Conservation (phyloP, 1,140 invertebrate genomes). For the Drosophila kohkoa region DNA sequence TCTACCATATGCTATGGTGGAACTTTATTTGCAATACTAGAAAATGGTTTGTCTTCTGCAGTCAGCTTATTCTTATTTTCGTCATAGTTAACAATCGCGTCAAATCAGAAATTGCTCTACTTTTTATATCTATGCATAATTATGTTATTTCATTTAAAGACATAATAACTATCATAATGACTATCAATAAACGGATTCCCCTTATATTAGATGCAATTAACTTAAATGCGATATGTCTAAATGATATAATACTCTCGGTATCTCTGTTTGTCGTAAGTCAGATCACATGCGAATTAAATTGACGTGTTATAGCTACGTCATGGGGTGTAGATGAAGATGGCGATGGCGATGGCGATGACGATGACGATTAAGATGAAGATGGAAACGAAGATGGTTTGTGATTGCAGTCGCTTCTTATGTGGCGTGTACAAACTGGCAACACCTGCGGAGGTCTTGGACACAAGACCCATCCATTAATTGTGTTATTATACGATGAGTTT, state of each 20-base stretch:
- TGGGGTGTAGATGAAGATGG: slow-evolving; percentile 5
- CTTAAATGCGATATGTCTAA: slow-evolving; percentile 13
- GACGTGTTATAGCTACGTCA: slow-evolving; percentile 22
- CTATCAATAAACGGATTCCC: slow-evolving; percentile 13
- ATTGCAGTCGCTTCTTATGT: slow-evolving; percentile 14
- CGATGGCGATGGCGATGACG: slow-evolving; percentile 1
- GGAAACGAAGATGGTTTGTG: slow-evolving; percentile 7
- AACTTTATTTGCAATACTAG: too few species aligned
- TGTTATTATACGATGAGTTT: slow-evolving; percentile 77
- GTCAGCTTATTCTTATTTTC: too few species aligned
- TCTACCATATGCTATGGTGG: too few species aligned
- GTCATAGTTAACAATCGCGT: too few species aligned
- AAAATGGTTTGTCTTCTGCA: background rate
- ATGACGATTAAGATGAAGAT: background rate
- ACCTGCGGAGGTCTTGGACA: slow-evolving; percentile 34
- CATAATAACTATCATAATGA: slow-evolving; percentile 9
- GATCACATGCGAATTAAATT: slow-evolving; percentile 23
- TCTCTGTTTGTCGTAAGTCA: background rate
- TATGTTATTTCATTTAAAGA: slow-evolving; percentile 21
- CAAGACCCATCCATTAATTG: slow-evolving; percentile 59
- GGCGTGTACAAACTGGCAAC: slow-evolving; percentile 21
- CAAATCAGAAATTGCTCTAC: too few species aligned
- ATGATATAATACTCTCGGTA: background rate
- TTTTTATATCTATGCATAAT: background rate
- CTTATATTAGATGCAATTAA: slow-evolving; percentile 22